Evolutionary conservation across 2,888 invertebrate species (phyloP), one percentile per base, ranked within the genome.

Genomic region (Crematogaster levior): DNA sequence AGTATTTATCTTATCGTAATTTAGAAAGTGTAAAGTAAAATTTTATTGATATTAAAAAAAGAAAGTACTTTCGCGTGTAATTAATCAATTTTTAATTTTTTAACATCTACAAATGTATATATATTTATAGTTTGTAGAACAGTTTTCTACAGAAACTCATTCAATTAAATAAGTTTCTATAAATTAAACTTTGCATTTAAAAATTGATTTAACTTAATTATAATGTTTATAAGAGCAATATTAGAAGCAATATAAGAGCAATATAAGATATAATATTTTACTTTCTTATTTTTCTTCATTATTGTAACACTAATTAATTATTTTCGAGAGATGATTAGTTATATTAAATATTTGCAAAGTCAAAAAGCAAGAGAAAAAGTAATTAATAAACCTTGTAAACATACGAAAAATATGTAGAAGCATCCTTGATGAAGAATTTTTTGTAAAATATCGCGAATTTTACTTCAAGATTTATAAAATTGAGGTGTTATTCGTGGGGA

Each of bases 51-150:
- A 40, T 63, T 40, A 2, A 61, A 24, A 63, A 4, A 7, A 61
- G 7, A 15, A 21, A 61, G n/a, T n/a, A 34, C 34, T n/a, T n/a
- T n/a, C n/a, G n/a, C n/a, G n/a, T n/a, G n/a, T 60, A 37, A 37
- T 61, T 37, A 61, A 61, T 34, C 34, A 60, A n/a, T 60, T 63
- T 40, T 40, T 24, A 63, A n/a, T 63, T 10, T 63, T 12, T 24
- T 40, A 24, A 40, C 24, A 40, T 61, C 21, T 15, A 24, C 24
- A 6, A 63, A 37, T 61, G 15, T 61, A 3, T 24, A 24, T 40
- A 3, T n/a, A n/a, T n/a, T n/a, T n/a, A n/a, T n/a, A n/a, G n/a
- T n/a, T n/a, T n/a, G n/a, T n/a, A n/a, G n/a, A n/a, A n/a, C n/a
- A n/a, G n/a, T n/a, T n/a, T n/a, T 15, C 18, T 37, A 37, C 3